These are phyloP conservation scores for Drosophila baimaii DNA, from an alignment of 1,140 invertebrate species.

Conservation along the genomic window DNA sequence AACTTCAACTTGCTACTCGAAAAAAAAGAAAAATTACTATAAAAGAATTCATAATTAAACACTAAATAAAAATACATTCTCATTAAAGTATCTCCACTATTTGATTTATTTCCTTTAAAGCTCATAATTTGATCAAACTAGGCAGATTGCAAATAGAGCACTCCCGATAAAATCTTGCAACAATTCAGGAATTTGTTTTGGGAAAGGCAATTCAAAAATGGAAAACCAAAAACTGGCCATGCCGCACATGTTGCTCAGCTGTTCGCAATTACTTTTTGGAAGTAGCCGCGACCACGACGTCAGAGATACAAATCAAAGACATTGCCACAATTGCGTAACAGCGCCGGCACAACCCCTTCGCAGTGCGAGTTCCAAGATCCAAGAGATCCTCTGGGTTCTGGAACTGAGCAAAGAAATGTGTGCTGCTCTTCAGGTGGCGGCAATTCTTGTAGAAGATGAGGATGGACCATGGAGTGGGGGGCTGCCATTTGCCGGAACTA, in stretches of 20 bases:
- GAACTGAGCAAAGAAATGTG: conserved; percentile 28
- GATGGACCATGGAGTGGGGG: conserved; percentile 45
- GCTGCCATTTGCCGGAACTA: conserved; percentile 65
- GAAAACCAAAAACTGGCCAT: conserved; percentile 44
- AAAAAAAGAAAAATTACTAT: not conserved
- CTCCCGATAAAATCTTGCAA: conserved; percentile 21
- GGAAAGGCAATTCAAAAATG: conserved; percentile 35
- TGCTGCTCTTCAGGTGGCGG: conserved; percentile 52
- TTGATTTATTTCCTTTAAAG: conserved; percentile 3
- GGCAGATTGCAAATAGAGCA: conserved; percentile 27
- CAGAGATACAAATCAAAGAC: conserved; percentile 67
- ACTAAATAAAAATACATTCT: not conserved
- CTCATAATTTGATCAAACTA: conserved; percentile 10
- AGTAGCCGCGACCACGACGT: conserved; percentile 31
- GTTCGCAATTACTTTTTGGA: conserved; percentile 70
- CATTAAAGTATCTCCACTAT: not conserved
- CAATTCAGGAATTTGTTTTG: conserved; percentile 34
- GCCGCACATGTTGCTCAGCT: conserved; percentile 74
- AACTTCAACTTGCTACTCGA: too few species aligned
- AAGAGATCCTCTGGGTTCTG: conserved; percentile 1
- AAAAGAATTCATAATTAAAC: not conserved
- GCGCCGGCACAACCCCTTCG: conserved; percentile 1
- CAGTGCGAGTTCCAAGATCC: not conserved
- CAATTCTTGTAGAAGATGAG: conserved; percentile 37
- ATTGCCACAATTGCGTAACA: conserved; percentile 70